These are phyloP conservation scores for Laticauda colubrina DNA, from an alignment of 2,113 vertebrate genomes.

Conservation along the genomic window DNA sequence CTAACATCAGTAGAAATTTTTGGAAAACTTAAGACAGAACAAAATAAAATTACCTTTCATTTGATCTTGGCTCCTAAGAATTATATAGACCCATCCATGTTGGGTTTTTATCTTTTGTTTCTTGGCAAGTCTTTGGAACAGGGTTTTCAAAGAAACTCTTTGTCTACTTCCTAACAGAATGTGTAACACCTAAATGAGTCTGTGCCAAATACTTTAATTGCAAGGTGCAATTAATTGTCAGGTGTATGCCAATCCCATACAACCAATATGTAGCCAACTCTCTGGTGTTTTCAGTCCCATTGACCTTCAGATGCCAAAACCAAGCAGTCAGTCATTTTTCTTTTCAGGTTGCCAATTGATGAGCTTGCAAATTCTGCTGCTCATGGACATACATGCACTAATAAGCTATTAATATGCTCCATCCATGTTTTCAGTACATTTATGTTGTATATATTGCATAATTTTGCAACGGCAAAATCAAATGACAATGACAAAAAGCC, in stretches of 20 bases:
- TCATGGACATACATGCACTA: not conserved
- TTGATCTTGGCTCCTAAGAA: not conserved
- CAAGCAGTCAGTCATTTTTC: not conserved
- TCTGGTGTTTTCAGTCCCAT: not conserved
- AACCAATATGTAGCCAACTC: not conserved
- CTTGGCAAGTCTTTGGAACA: not conserved
- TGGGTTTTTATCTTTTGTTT: not conserved
- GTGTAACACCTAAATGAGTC: not conserved
- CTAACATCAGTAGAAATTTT: not conserved
- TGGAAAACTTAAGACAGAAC: not conserved
- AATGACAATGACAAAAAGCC: not conserved
- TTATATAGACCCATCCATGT: not conserved
- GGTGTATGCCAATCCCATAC: not conserved
- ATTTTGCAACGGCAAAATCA: not conserved
- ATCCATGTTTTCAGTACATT: not conserved
- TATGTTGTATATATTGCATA: not conserved
- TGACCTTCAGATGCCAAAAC: not conserved
- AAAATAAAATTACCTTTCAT: not conserved
- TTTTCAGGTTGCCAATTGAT: not conserved
- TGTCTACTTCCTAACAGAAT: not conserved
- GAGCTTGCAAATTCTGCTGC: not conserved
- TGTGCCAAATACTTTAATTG: not conserved
- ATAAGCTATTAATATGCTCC: not conserved
- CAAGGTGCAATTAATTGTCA: not conserved
- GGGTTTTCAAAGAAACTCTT: not conserved